A percentile compares a stretch with the other conserved stretches of the same genome.
Evolutionary conservation across 2,113 vertebrate species (phyloP).

Genomic region (Recurvirostra avosetta): DNA sequence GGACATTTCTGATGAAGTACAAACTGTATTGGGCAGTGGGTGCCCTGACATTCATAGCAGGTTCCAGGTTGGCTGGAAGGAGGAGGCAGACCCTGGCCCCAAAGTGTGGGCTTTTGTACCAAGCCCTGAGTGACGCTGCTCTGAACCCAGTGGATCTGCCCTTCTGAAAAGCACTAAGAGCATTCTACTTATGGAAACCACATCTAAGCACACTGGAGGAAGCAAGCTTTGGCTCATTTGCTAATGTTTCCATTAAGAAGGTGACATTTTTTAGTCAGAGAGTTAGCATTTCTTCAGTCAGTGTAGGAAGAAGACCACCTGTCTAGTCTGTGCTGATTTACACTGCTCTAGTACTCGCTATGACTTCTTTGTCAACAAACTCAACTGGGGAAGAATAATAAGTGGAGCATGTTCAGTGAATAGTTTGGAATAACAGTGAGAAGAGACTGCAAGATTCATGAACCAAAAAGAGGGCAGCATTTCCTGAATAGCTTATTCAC

Average conservation of each 20-base stretch:
- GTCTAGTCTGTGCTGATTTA: background rate
- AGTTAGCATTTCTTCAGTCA: background rate
- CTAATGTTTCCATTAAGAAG: background rate
- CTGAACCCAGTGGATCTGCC: background rate
- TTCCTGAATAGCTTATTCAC: background rate
- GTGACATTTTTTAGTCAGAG: background rate
- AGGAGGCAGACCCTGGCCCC: background rate
- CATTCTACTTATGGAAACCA: background rate
- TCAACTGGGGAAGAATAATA: background rate
- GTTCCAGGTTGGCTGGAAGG: background rate
- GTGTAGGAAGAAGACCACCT: background rate
- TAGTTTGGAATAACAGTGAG: background rate
- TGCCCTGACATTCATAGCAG: background rate
- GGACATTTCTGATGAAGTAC: background rate
- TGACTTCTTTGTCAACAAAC: background rate
- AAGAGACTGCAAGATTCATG: background rate
- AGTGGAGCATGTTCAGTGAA: background rate
- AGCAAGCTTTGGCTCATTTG: background rate
- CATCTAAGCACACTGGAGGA: background rate
- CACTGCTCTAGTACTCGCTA: background rate
- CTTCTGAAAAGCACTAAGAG: background rate
- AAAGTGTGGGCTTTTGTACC: background rate
- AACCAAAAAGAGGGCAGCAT: background rate
- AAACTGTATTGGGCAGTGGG: background rate
- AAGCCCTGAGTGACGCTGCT: background rate